Percentiles rank a stretch among this genome's conserved stretches.
These are phyloP conservation scores for Portunus trituberculatus DNA, from an alignment of 1,140 invertebrate genomes.

Conservation along the genomic window DNA sequence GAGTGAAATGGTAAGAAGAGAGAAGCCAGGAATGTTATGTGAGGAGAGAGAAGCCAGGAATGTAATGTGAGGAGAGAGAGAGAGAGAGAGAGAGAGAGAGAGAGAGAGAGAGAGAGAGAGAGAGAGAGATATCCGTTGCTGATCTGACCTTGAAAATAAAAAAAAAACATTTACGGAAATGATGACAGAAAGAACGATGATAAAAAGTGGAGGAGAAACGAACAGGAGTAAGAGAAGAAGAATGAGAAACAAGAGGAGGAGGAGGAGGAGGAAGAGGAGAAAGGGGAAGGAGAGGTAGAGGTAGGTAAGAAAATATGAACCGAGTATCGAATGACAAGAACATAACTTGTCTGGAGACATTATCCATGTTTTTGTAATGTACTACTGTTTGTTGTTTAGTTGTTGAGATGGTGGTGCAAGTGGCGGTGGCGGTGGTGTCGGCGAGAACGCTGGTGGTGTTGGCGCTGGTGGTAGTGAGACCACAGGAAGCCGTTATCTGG, in stretches of 20 bases:
- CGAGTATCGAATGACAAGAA: not conserved
- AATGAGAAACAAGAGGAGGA: too few species aligned
- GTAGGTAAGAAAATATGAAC: not conserved
- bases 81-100: too few species aligned
- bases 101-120: too few species aligned
- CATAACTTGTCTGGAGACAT: not conserved
- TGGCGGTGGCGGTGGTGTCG: not conserved
- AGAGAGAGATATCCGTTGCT: too few species aligned
- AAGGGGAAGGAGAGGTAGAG: not conserved
- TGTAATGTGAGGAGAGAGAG: too few species aligned
- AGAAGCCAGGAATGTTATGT: too few species aligned
- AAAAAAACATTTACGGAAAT: not conserved
- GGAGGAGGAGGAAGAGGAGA: not conserved
- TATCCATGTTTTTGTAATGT: not conserved
- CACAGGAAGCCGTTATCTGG: conserved; percentile 10
- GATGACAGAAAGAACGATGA: not conserved
- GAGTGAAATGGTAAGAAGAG: too few species aligned
- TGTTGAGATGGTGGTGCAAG: conserved; percentile 4
- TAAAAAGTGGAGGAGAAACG: not conserved
- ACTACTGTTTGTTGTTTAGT: not conserved
- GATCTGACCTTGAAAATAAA: too few species aligned
- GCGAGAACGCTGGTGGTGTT: not conserved
- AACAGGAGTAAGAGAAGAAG: too few species aligned
- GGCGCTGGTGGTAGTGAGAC: not conserved
- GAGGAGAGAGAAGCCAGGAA: too few species aligned